Base-by-base conservation (phyloP, 2,888 invertebrate genomes). In the Brachyopa scutellaris region DNA sequence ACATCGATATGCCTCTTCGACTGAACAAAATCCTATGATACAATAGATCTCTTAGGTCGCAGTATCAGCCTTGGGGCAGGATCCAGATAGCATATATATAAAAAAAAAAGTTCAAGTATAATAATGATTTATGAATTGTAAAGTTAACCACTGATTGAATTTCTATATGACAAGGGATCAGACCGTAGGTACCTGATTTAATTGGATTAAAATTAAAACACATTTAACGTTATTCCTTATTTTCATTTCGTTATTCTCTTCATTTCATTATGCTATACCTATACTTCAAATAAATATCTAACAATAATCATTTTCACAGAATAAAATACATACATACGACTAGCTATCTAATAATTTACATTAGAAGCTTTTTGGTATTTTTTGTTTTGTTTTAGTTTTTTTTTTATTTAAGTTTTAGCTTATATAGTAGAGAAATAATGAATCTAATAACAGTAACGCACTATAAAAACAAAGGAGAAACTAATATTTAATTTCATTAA, bases 301-400 rank as follows among this genome's bases (percentile, higher is more conserved):
- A 82, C 82, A 82, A 77, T 72, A 77, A 82, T 82, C 47, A 70
- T 77, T 70, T 82, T 77, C 82, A 82, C 70, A 82, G 82, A 82
- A 82, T 77, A 49, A 70, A 77, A 55, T n/a, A n/a, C n/a, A n/a
- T n/a, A n/a, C n/a, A n/a, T n/a, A n/a, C n/a, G n/a, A n/a, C n/a
- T 61, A 77, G 77, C 77, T 82, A 77, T 77, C 82, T 82, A 82
- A 72, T 77, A 64, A 64, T 55, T 29, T 55, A 67, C 64, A 72
- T 76, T 66, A 82, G 70, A 77, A 82, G 82, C 82, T 49, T 76
- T 11, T 47, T 66, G 62, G 36, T 61, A 23, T 26, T 57, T 62
- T 40, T 31, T 61, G 23, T 26, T 57, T 62, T 40, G 23, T 23
- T 36, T 55, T 40, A 15, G 1, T 21, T 40, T 45, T 53, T 45